These are phyloP conservation scores for Brenthis hecate DNA, from an alignment of 2,888 invertebrate species.

Conservation along the genomic window DNA sequence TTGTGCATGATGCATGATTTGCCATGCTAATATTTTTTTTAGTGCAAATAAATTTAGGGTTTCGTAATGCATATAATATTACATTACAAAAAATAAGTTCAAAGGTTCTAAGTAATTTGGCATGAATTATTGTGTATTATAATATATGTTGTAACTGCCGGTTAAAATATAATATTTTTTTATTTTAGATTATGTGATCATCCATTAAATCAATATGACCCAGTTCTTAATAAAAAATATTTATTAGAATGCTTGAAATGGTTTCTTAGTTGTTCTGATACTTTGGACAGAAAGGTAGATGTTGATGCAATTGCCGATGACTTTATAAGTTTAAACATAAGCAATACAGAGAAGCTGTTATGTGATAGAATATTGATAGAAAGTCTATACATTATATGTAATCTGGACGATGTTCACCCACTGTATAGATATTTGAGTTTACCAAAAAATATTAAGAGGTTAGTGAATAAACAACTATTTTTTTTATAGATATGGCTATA, in stretches of 20 bases:
- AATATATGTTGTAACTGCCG: neutral
- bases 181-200: conserved; percentile 83
- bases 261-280: conserved; percentile 83
- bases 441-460: conserved; percentile 72
- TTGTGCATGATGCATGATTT: too few relatives aligned
- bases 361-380: conserved; percentile 83
- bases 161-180: conserved; percentile 11
- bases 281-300: conserved; percentile 38
- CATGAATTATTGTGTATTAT: neutral
- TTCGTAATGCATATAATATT: neutral
- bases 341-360: conserved; percentile 40
- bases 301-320: conserved; percentile 20
- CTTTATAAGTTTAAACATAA: conserved; percentile 37
- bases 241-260: conserved; percentile 87
- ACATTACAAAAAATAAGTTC: too few relatives aligned
- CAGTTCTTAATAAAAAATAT: conserved; percentile 86
- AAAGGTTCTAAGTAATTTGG: too few relatives aligned
- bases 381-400: conserved; percentile 85
- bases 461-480: conserved; percentile 21
- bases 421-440: conserved; percentile 78
- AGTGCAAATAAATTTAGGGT: too few relatives aligned
- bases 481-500: neutral
- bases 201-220: conserved; percentile 83
- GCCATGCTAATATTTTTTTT: too few relatives aligned
- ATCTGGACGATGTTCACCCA: conserved; percentile 83